phyloP scores from a whole-genome alignment of 2,797 vertebrate species.

The Morelia viridis region DNA sequence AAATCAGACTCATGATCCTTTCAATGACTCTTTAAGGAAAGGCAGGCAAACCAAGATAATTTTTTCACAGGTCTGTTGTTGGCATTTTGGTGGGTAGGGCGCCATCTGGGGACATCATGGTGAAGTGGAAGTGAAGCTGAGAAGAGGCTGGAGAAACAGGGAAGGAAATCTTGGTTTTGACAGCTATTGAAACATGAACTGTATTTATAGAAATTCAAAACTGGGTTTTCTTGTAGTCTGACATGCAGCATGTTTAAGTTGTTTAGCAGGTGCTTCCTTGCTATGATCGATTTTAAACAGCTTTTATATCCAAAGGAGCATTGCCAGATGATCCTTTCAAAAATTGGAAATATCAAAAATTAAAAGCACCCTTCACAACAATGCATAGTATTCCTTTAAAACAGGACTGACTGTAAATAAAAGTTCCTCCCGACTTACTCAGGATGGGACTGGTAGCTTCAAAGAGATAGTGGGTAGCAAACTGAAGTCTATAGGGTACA shows the following conservation, averaged over 20 bases:
- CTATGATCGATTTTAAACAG: neutral
- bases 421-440: neutral
- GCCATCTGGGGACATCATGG: conserved; percentile 50
- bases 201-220: fast-evolving
- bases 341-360: neutral
- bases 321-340: neutral
- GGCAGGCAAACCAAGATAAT: neutral
- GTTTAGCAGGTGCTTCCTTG: neutral
- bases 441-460: neutral
- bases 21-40: conserved; percentile 10
- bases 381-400: neutral
- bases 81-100: conserved; percentile 42
- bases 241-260: neutral
- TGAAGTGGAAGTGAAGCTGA: conserved; percentile 8
- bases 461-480: neutral
- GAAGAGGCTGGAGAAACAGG: fast-evolving
- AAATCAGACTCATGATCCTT: neutral
- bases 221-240: neutral
- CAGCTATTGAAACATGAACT: neutral
- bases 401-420: neutral
- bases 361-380: neutral
- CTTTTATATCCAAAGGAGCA: neutral
- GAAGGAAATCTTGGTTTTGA: neutral
- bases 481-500: neutral
- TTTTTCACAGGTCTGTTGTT: conserved; percentile 11